These are phyloP conservation scores for Etheostoma nigrum DNA, from an alignment of 2,797 vertebrate species.

Conservation along the genomic window DNA sequence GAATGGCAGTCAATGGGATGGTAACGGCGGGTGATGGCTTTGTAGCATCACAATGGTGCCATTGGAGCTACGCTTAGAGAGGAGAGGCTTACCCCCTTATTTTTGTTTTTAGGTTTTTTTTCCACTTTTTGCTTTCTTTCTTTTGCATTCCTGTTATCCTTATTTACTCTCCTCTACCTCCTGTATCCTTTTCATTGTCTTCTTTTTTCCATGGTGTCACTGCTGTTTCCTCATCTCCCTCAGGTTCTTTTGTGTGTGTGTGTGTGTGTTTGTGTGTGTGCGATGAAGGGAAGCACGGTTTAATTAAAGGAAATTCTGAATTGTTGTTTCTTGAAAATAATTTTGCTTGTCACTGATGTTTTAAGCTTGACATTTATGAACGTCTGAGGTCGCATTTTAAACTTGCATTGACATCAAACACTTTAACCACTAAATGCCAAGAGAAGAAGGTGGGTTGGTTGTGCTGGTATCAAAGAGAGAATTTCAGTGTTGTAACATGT, in stretches of 20 bases:
- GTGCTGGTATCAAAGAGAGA: constrained; percentile 36
- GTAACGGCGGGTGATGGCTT: no score
- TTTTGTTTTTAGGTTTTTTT: constrained; percentile 21
- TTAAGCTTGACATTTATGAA: constrained; percentile 27
- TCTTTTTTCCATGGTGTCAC: constrained; percentile 47
- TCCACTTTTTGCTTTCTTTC: not conserved
- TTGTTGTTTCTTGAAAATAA: constrained; percentile 37
- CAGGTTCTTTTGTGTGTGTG: constrained; percentile 19
- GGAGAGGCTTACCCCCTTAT: no score
- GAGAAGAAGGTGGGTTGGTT: not conserved
- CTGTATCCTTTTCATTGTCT: constrained; percentile 36
- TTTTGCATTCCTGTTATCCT: constrained; percentile 24
- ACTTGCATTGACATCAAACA: constrained; percentile 21
- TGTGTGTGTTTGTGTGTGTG: not conserved
- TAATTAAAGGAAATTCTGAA: constrained; percentile 41
- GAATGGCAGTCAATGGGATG: no score
- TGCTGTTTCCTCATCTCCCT: constrained; percentile 50
- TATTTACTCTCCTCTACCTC: constrained; percentile 29
- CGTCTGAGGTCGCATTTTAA: constrained; percentile 18
- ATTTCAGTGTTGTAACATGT: constrained; percentile 54
- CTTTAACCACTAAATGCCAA: constrained; percentile 7
- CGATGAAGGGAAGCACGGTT: not conserved
- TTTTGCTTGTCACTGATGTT: constrained; percentile 20
- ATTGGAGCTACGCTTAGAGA: no score
- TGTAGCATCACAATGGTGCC: no score